Evolutionary conservation across 2,113 vertebrate species (phyloP).

Genomic region (Emydura subglobosa): DNA sequence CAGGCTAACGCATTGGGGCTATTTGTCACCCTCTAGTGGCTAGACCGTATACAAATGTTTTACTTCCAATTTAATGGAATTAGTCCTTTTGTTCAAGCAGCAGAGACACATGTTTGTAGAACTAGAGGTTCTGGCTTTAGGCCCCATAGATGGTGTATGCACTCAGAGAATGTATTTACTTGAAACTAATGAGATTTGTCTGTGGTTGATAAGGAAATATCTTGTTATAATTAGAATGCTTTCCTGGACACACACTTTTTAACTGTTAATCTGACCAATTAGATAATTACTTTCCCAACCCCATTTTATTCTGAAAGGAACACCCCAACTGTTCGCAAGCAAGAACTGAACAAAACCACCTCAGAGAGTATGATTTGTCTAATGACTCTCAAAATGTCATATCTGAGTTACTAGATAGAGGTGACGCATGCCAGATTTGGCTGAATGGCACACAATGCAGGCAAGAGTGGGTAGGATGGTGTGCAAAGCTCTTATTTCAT

Average conservation of each 20-base stretch:
- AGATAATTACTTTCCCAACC: slow-evolving; percentile 38
- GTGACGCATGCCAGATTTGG: too few species aligned
- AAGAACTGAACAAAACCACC: neutral
- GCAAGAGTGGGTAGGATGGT: neutral
- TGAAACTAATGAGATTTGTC: slow-evolving; percentile 11
- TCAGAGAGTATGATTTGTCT: accelerated
- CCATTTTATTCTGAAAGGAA: neutral
- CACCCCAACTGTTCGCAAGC: neutral
- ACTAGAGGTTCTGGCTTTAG: neutral
- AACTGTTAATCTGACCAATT: slow-evolving; percentile 8
- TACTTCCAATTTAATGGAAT: neutral
- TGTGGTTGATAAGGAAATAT: neutral
- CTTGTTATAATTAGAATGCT: slow-evolving; percentile 17
- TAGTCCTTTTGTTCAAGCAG: neutral
- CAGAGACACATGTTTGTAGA: accelerated
- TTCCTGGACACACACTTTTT: neutral
- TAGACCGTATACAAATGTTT: neutral
- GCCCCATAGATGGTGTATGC: neutral
- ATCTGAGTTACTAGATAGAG: neutral
- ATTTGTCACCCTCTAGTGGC: neutral
- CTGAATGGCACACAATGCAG: neutral
- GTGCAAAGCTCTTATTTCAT: neutral
- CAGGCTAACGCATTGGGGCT: neutral
- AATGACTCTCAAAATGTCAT: neutral
- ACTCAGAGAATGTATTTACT: neutral